Conservation (phyloP, 2,113 vertebrate genomes). For the Hiodon alosoides region DNA sequence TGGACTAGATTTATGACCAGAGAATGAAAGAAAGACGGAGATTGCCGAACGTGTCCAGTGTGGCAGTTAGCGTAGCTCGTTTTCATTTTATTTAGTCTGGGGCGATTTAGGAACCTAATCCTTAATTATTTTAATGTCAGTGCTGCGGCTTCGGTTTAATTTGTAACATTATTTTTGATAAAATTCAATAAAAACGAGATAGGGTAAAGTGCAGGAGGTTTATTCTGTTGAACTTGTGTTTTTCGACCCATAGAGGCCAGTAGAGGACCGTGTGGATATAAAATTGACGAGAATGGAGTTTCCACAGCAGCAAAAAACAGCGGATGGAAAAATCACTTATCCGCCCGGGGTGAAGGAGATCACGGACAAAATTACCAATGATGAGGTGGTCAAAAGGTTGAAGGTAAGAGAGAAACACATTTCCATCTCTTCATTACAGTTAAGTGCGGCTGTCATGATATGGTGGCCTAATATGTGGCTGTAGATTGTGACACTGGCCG, state of each 20-base stretch:
- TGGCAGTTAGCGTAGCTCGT: constrained; percentile 34
- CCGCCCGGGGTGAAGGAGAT: constrained; percentile 97
- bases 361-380: constrained; percentile 95
- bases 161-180: background rate
- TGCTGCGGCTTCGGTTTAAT: background rate
- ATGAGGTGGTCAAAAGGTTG: constrained; percentile 94
- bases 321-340: constrained; percentile 86
- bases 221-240: constrained; percentile 89
- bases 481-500: too few species aligned
- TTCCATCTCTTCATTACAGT: too few species aligned
- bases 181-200: constrained; percentile 55
- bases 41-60: background rate
- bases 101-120: background rate
- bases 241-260: constrained; percentile 98
- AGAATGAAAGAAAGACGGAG: constrained; percentile 13
- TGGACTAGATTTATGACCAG: background rate
- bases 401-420: constrained; percentile 67
- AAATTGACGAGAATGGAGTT: constrained; percentile 90
- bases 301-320: constrained; percentile 79
- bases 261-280: constrained; percentile 83
- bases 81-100: background rate
- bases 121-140: too few species aligned
- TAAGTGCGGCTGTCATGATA: too few species aligned
- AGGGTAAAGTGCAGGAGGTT: constrained; percentile 65
- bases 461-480: too few species aligned